Conservation (phyloP, 1,140 invertebrate genomes). For the Euschistus heros region DNA sequence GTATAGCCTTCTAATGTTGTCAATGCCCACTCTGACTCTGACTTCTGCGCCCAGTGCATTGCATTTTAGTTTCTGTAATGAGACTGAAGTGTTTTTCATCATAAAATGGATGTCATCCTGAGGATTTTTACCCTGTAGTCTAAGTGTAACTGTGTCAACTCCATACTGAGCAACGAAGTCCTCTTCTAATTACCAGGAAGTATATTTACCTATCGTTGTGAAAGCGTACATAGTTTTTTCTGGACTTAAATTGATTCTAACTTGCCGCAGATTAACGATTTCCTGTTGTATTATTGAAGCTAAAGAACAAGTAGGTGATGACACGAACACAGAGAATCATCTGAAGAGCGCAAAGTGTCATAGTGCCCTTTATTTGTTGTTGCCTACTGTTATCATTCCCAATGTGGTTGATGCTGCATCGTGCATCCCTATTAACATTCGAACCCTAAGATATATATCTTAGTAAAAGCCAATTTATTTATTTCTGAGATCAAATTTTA, state of each 20-base stretch:
- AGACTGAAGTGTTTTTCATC: not conserved
- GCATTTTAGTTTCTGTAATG: not conserved
- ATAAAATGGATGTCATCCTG: not conserved
- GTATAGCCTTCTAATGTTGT: not conserved
- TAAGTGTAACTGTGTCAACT: not conserved
- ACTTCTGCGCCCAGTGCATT: not conserved
- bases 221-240: not conserved
- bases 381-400: no score
- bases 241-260: not conserved
- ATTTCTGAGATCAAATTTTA: no score
- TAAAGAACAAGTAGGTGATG: no score
- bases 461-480: no score
- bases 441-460: no score
- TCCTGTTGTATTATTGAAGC: not conserved
- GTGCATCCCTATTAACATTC: no score
- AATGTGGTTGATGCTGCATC: no score
- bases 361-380: no score
- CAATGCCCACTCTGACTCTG: not conserved
- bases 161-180: not conserved
- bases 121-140: not conserved
- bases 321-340: no score
- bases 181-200: not conserved
- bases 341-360: no score
- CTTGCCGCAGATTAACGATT: not conserved
- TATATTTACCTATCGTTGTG: not conserved